These are phyloP conservation scores for Sebastiscus tertius DNA, from an alignment of 2,797 vertebrate genomes.

Conservation along the genomic window DNA sequence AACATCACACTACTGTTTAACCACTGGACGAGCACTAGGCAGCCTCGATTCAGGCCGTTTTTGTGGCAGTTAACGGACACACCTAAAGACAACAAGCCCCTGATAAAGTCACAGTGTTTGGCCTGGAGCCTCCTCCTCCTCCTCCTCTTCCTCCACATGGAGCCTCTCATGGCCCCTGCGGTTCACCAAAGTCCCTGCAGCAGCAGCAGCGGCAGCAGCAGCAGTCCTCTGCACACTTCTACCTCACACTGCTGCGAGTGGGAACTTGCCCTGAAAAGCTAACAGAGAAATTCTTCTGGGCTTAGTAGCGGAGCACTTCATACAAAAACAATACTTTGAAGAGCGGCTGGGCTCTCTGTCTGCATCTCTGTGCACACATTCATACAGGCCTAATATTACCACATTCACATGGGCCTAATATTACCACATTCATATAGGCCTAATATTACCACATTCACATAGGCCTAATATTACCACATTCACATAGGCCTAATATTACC, in stretches of 20 bases:
- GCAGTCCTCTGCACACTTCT: conserved; percentile 46
- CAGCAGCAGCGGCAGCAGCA: not conserved
- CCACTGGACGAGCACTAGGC: conserved; percentile 32
- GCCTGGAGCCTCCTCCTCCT: not conserved
- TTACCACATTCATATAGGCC: too few species aligned
- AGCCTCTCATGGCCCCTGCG: conserved; percentile 67
- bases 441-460: too few species aligned
- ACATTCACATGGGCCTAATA: too few species aligned
- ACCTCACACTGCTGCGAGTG: conserved; percentile 78
- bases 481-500: too few species aligned
- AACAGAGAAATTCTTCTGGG: conserved; percentile 81
- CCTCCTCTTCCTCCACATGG: conserved; percentile 3
- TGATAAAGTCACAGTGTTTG: conserved; percentile 31
- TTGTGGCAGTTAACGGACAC: conserved; percentile 58
- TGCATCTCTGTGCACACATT: not conserved
- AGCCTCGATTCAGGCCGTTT: conserved; percentile 25
- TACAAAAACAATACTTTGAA: conserved; percentile 65
- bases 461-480: too few species aligned
- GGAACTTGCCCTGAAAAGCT: conserved; percentile 80
- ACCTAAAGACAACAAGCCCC: conserved; percentile 17
- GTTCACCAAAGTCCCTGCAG: conserved; percentile 65
- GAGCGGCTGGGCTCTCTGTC: conserved; percentile 33
- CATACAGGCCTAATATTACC: not conserved
- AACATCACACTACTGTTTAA: conserved; percentile 70
- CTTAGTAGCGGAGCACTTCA: conserved; percentile 65